Evolutionary conservation across 2,888 invertebrate genomes (phyloP).

Genomic region (Syrista parreyssii): DNA sequence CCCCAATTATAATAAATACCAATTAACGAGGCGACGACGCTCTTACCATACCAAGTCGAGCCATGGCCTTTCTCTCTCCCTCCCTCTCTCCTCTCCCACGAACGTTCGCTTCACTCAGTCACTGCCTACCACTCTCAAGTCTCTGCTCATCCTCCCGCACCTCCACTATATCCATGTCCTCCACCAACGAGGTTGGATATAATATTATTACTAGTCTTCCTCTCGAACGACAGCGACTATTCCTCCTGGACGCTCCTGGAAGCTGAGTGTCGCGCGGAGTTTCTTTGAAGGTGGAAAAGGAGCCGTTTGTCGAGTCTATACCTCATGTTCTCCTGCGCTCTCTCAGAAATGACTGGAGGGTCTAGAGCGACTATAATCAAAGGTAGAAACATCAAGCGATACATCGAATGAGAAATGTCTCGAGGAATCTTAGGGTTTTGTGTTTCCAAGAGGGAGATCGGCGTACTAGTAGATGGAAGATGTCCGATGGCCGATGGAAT

Average conservation of each 20-base stretch:
- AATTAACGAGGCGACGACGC: slow-evolving; percentile 60
- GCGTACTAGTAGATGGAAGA: background rate
- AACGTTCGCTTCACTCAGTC: slow-evolving; percentile 22
- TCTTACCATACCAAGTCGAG: slow-evolving; percentile 33
- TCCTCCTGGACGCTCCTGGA: background rate
- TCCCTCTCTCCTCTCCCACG: slow-evolving; percentile 21
- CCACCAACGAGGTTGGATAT: background rate
- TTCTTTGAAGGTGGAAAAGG: background rate
- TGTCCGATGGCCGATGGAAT: background rate
- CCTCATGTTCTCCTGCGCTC: background rate
- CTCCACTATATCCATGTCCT: background rate
- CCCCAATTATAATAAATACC: slow-evolving; percentile 66
- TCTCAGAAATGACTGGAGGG: background rate
- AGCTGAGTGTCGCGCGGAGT: background rate
- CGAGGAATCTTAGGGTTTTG: background rate
- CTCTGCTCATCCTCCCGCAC: background rate
- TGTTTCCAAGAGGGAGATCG: background rate
- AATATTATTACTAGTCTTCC: background rate
- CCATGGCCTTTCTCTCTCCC: slow-evolving; percentile 11
- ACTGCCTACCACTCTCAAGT: slow-evolving; percentile 44
- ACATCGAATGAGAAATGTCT: background rate
- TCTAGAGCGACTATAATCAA: background rate
- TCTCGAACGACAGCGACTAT: background rate
- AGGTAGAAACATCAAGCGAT: background rate
- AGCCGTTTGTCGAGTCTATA: background rate